Base-by-base conservation (phyloP, 2,888 invertebrate species). In the Zygaena filipendulae region DNA sequence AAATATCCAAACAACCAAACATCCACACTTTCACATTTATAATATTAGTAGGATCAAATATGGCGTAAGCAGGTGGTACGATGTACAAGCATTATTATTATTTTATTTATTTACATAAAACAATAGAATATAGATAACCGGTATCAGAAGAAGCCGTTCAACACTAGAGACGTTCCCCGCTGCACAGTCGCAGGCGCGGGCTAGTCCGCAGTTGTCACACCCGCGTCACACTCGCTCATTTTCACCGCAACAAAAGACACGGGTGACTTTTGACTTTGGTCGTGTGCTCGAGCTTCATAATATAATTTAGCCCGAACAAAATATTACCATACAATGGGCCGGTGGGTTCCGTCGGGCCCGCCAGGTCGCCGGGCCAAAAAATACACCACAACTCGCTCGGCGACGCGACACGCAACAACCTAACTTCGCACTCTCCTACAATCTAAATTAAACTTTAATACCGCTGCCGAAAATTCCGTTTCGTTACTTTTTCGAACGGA, bases 301-400 rank as follows among this genome's bases (percentile, higher is more conserved):
- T 77, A 71, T 79, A 79, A 77, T 79, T 79, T 77, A 66, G 74
- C 69, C 54, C 70, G 64, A 72, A 77, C 74, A 59, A 74, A 79
- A 77, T 77, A 79, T 79, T 79, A 77, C 62, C 79, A 79, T 79
- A 79, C 77, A 79, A 79, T 79, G 63, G 75, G 55, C 56, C 53
- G 66, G 66, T 62, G 70, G 61, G 74, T 74, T 72, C 72, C 75
- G 74, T 60, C 60, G 72, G 57, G 68, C 62, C 66, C 71, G 69
- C 62, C 72, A 68, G 75, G 74, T 74, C 77, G 72, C 42, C 50
- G 68, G 60, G 74, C 64, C 75, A 75, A 75, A 77, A 77, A 79
- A 77, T n/a, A 79, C 70, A 74, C 69, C 60, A 66, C 66, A 68
- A 68, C 66, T 60, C 44, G 59, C 55, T 40, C 47, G 46, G 43